These are phyloP conservation scores for Hyperopisus bebe DNA, from an alignment of 2,113 vertebrate genomes.

Conservation along the genomic window DNA sequence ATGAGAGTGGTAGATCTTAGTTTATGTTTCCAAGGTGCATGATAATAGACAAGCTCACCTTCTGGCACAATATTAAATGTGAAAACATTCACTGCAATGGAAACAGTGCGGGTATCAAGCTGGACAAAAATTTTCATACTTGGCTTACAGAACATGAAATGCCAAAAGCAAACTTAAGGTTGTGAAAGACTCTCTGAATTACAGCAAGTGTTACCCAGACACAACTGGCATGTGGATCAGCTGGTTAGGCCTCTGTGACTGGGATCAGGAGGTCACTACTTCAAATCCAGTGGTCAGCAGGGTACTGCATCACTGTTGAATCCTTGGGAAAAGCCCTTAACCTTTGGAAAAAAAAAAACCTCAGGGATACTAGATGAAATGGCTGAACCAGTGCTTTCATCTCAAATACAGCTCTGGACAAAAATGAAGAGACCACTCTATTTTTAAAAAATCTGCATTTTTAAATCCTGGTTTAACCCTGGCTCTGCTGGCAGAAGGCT, in stretches of 20 bases:
- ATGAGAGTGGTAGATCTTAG: not conserved
- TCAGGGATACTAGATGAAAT: not conserved
- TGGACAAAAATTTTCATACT: not conserved
- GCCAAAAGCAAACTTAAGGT: not conserved
- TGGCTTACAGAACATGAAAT: not conserved
- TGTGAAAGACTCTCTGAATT: not conserved
- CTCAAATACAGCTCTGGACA: not conserved
- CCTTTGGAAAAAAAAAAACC: not conserved
- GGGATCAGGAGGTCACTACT: not conserved
- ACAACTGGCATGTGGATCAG: not conserved
- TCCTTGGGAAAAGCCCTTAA: not conserved
- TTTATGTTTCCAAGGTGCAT: not conserved
- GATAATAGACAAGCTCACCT: not conserved
- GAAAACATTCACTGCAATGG: not conserved
- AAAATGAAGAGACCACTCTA: not conserved
- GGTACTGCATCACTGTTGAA: not conserved
- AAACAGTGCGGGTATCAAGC: not conserved
- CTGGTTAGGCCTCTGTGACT: not conserved
- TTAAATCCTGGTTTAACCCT: not conserved
- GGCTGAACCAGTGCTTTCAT: not conserved
- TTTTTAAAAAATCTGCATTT: not conserved
- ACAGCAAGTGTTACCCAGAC: not conserved
- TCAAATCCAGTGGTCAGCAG: not conserved
- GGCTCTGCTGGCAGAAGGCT: not conserved
- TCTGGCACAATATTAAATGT: not conserved